phyloP scores from a whole-genome alignment of 2,797 vertebrate genomes.

The Tangara arthus region DNA sequence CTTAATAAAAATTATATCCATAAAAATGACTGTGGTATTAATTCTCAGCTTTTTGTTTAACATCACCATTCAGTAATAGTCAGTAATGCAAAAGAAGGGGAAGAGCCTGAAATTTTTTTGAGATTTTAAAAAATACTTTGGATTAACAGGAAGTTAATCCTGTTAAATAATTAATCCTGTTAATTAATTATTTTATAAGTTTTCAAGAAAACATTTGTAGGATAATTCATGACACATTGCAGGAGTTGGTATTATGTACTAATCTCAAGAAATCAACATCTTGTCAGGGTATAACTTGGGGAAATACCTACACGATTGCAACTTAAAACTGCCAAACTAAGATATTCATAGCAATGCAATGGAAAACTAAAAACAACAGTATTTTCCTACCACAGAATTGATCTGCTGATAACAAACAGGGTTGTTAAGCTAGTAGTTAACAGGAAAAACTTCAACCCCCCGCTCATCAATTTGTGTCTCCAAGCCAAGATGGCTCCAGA shows the following conservation, averaged over 20 bases:
- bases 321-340: neutral
- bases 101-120: neutral
- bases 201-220: neutral
- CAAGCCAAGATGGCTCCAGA: neutral
- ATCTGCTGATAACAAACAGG: neutral
- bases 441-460: neutral
- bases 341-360: neutral
- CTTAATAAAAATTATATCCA: neutral
- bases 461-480: neutral
- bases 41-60: neutral
- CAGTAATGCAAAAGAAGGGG: neutral
- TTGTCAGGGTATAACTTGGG: neutral
- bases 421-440: neutral
- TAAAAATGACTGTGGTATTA: neutral
- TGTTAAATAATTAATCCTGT: neutral
- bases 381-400: neutral
- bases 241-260: neutral
- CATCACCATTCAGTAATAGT: neutral
- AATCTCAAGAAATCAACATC: neutral
- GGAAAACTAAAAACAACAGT: neutral
- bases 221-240: neutral
- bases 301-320: neutral
- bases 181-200: neutral
- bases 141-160: neutral
- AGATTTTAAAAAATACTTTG: neutral